These are phyloP conservation scores for Zoroaster sp. DNA, from an alignment of 53 echinoderm and acorn worm genomes.

Conservation along the genomic window DNA sequence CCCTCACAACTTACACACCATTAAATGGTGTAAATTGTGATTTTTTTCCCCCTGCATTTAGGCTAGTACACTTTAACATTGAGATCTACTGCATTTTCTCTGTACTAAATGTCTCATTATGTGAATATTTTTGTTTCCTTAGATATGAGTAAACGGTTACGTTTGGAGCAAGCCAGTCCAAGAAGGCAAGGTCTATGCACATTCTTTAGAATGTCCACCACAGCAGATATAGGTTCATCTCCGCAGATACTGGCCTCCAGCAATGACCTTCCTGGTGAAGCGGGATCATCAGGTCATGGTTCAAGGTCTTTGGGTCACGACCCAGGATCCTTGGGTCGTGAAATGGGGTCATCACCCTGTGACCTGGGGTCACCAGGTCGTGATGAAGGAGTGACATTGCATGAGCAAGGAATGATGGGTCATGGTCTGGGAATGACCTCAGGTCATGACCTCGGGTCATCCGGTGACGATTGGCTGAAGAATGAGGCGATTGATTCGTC, in stretches of 20 bases:
- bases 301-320: background rate
- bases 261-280: slow-evolving; percentile 25
- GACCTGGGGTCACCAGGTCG: background rate
- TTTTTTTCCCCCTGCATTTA: no score
- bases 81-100: no score
- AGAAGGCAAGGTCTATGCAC: background rate
- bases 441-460: background rate
- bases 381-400: background rate
- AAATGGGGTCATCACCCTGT: background rate
- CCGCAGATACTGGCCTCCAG: background rate
- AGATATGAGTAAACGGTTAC: slow-evolving; percentile 43
- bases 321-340: background rate
- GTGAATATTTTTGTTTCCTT: no score
- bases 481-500: background rate
- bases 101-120: no score
- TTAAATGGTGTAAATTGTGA: no score
- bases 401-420: background rate
- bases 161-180: slow-evolving; percentile 32
- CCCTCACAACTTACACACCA: no score
- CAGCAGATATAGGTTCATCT: background rate
- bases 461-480: background rate
- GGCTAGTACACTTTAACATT: no score
- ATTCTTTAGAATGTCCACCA: slow-evolving; percentile 3
- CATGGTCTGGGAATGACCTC: background rate
- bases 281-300: slow-evolving; percentile 4